Conservation (phyloP, 2,113 vertebrate species). For the Ploceus nigricollis region DNA sequence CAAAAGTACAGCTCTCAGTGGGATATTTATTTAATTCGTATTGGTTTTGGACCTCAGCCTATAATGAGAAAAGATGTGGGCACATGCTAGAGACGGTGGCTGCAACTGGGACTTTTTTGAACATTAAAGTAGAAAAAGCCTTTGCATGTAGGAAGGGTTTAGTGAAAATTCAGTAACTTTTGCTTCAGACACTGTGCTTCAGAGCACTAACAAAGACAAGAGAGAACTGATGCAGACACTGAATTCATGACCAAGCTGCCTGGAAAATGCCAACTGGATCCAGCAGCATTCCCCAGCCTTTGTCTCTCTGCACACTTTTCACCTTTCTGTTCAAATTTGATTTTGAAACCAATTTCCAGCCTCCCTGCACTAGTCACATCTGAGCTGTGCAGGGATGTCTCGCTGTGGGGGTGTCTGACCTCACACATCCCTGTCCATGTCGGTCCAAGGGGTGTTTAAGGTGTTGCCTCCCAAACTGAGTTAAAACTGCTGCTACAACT, state of each 20-base stretch:
- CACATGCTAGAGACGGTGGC: conserved; percentile 44
- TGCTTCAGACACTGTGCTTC: conserved; percentile 65
- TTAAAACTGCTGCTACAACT: background rate
- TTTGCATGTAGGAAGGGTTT: conserved; percentile 70
- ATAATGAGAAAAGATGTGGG: conserved; percentile 71
- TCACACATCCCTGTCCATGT: fast-evolving
- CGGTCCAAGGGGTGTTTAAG: background rate
- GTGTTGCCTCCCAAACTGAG: background rate
- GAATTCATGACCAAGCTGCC: background rate
- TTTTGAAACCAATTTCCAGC: background rate
- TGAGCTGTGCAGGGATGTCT: background rate
- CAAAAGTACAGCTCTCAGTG: conserved; percentile 72
- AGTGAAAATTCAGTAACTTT: conserved; percentile 77
- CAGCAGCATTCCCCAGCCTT: background rate
- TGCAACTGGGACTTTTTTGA: conserved; percentile 68
- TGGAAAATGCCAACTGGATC: background rate
- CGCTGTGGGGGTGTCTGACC: background rate
- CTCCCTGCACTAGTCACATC: background rate
- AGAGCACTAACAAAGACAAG: conserved; percentile 69
- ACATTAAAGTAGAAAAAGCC: conserved; percentile 72
- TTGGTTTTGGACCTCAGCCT: conserved; percentile 79
- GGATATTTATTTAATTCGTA: conserved; percentile 76
- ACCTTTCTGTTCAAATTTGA: background rate
- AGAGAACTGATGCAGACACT: conserved; percentile 30
- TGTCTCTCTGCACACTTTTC: background rate